Evolutionary conservation across 2,888 invertebrate genomes (phyloP).

Genomic region (Panzeria rudis): DNA sequence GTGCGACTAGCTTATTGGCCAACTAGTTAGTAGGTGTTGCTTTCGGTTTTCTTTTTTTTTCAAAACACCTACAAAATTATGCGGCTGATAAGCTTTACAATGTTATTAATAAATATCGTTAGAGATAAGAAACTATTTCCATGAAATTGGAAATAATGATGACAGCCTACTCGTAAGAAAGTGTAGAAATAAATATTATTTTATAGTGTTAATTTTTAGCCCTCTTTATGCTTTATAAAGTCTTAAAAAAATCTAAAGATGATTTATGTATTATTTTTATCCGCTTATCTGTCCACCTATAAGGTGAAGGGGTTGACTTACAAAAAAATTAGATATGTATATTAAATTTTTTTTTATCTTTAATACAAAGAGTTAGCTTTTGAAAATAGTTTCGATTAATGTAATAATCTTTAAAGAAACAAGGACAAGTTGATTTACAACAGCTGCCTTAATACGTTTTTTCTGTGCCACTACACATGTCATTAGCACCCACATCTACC

Average conservation of each 20-base stretch:
- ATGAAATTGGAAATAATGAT: background rate
- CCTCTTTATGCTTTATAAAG: background rate
- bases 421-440: too few species aligned
- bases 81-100: background rate
- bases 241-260: background rate
- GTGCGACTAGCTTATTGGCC: background rate
- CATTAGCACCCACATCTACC: too few species aligned
- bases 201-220: background rate
- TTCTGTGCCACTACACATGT: too few species aligned
- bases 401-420: too few species aligned
- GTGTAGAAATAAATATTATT: background rate
- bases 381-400: too few species aligned
- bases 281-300: background rate
- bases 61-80: slow-evolving; percentile 22
- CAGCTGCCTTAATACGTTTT: too few species aligned
- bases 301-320: too few species aligned
- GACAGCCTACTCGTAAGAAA: background rate
- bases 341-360: too few species aligned
- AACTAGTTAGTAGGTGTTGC: slow-evolving; percentile 33
- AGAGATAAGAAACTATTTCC: background rate
- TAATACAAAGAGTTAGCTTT: too few species aligned
- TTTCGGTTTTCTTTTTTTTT: background rate
- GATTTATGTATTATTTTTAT: background rate
- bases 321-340: too few species aligned
- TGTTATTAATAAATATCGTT: background rate